Percentiles rank a stretch among this genome's conserved stretches.
phyloP scores from a whole-genome alignment of 37 sponge, comb jelly and placozoan species.

The Hexactinellida sp. region DNA sequence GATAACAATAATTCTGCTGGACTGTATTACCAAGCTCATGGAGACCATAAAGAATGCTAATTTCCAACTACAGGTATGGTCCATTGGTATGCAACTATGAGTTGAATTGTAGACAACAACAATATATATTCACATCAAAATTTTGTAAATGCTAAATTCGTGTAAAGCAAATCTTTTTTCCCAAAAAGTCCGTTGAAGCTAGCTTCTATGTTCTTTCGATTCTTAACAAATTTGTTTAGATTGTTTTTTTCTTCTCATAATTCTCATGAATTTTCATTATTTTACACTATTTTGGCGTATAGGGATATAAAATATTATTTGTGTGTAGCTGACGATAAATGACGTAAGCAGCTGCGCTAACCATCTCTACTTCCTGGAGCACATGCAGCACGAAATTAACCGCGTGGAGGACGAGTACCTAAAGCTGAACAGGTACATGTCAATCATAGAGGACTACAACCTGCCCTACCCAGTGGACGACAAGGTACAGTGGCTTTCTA shows the following conservation, averaged over 20 bases:
- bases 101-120: too few relatives aligned
- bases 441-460: background rate
- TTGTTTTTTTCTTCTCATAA: background rate
- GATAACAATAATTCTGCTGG: conserved; percentile 14
- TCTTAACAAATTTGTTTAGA: too few relatives aligned
- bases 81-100: too few relatives aligned
- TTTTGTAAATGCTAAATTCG: too few relatives aligned
- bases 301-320: too few relatives aligned
- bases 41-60: background rate
- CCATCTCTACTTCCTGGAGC: conserved; percentile 7
- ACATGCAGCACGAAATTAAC: background rate
- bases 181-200: too few relatives aligned
- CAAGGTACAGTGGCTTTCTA: background rate
- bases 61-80: background rate
- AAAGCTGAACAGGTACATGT: background rate
- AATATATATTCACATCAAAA: too few relatives aligned
- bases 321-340: background rate
- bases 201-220: too few relatives aligned
- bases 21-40: background rate
- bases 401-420: background rate
- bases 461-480: background rate
- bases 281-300: too few relatives aligned
- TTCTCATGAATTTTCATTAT: background rate
- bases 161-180: too few relatives aligned
- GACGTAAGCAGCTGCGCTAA: conserved; percentile 5